Base-by-base conservation (phyloP, 2,797 vertebrate species). In the Cyprinella venusta region DNA sequence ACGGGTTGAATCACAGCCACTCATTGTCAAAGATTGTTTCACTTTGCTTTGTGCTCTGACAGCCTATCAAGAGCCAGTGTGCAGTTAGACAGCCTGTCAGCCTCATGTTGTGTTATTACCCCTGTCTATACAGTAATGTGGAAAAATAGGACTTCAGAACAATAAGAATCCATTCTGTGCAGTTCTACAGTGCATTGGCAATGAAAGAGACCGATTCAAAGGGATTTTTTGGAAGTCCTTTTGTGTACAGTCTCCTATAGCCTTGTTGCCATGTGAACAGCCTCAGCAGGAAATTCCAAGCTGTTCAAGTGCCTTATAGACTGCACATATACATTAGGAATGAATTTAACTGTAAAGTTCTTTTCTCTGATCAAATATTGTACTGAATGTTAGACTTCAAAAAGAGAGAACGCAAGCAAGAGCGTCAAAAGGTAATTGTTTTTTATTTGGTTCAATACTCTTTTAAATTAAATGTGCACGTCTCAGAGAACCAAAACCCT, bases 251-350 rank as follows among this genome's bases (percentile, higher is more conserved):
- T 81, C 80, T 79, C 67, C 61, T 50, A 81, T 81, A 82, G 65
- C 26, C 71, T 77, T 64, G 87, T 88, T 88, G 79, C 87, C 85
- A 88, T 88, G 87, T 81, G 68, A 88, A 87, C 82, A 40, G 74
- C 33, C 24, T 9, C 5, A 76, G 61, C 64, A 8, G 36, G 54
- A 83, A 54, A 52, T 50, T 67, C 48, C 15, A 10, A 64, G 64
- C 13, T 77, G 61, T 68, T 76, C 50, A 48, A 61, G 13, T 61
- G 48, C 12, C 26, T 38, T 59, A 30, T 18, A 59, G 24, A 59
- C 26, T n/a, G 63, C 56, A 33, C 21, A 54, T 19, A 30, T 54
- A 54, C 30, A 30, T 33, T 18, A 42, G n/a, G 45, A 30, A 45
- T 63, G n/a, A 42, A 33, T 40, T 12, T 30, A 30, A 30, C 10